Base-by-base conservation (phyloP, 2,888 invertebrate species). In the Dichetophora obliterata region DNA sequence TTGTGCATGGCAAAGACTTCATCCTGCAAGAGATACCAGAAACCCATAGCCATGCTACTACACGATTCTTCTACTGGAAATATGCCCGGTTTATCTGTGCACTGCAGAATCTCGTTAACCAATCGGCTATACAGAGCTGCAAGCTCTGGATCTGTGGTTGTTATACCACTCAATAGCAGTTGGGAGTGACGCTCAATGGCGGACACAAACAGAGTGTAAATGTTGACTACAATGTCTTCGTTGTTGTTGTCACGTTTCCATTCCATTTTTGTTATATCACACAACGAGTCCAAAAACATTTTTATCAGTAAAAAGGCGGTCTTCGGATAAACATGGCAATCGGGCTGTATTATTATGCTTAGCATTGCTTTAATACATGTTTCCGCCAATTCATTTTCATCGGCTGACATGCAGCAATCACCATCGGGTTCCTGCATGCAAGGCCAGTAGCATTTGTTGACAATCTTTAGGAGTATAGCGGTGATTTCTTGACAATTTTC, bases 31-130 rank as follows among this genome's bases (percentile, higher is more conserved):
- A 95, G 93, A 87, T 96, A 98, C 98, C 98, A 98, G 88, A 97
- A 96, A 3, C 95, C 95, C 89, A 97, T 94, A 0, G 96, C 93
- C 80, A 96, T 91, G 78, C 94, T 95, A 85, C 97, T 97, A 79
- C 95, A 93, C 0, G 93, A 94, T 89, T 98, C 98, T 85, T 98
- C 95, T 4, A 94, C 91, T 0, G 97, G 97, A 90, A 95, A 98
- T 81, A 94, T 92, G 0, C 97, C 97, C 3, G 90, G 93, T 80
- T 94, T 92, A 79, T 94, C 93, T 61, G 96, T 95, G 84, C 96
- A 96, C 75, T 93, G 92, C 73, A 98, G 89, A 78, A 97, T 91
- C 75, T 95, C 91, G 79, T 93, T 92, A 0, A 97, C 91, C 61
- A 96, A 87, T 76, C 92, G 91, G 57, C 85, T 89, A 52, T 92